Conservation (phyloP, 35 echinoderm and acorn worm species). For the Ophioderma brevispina region DNA sequence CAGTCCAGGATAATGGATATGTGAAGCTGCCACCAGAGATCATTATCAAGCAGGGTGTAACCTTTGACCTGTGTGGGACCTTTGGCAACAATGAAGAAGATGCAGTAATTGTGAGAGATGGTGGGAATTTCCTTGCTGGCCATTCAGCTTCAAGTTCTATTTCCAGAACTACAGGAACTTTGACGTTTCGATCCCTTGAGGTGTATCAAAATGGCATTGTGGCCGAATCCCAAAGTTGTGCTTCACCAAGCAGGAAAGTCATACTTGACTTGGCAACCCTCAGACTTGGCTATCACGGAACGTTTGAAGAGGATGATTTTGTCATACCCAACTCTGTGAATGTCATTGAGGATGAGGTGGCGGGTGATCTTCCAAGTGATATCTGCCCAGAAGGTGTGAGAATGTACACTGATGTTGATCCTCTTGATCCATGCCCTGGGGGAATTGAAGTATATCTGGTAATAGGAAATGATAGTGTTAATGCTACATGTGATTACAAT, state of each 20-base stretch:
- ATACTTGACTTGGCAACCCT: constrained; percentile 45
- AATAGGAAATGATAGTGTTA: neutral
- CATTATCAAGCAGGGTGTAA: constrained; percentile 45
- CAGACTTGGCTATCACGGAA: neutral
- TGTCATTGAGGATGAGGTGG: neutral
- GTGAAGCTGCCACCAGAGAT: constrained; percentile 39
- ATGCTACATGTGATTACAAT: constrained; percentile 21
- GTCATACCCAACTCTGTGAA: neutral
- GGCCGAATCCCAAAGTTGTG: constrained; percentile 19
- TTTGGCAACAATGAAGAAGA: constrained; percentile 51
- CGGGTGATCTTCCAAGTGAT: neutral
- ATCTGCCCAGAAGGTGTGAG: constrained; percentile 20
- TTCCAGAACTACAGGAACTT: neutral
- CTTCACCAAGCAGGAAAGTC: neutral
- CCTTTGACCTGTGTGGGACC: constrained; percentile 73
- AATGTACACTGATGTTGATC: neutral
- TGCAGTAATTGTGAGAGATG: constrained; percentile 24
- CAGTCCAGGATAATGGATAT: constrained; percentile 11
- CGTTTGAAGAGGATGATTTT: constrained; percentile 37
- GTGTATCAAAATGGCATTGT: constrained; percentile 58
- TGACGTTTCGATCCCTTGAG: constrained; percentile 28
- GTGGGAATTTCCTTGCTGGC: constrained; percentile 52
- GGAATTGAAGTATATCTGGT: neutral
- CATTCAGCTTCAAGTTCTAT: constrained; percentile 51
- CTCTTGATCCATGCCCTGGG: neutral